These are phyloP conservation scores for Musca domestica DNA, from an alignment of 1,140 invertebrate species.

Conservation along the genomic window DNA sequence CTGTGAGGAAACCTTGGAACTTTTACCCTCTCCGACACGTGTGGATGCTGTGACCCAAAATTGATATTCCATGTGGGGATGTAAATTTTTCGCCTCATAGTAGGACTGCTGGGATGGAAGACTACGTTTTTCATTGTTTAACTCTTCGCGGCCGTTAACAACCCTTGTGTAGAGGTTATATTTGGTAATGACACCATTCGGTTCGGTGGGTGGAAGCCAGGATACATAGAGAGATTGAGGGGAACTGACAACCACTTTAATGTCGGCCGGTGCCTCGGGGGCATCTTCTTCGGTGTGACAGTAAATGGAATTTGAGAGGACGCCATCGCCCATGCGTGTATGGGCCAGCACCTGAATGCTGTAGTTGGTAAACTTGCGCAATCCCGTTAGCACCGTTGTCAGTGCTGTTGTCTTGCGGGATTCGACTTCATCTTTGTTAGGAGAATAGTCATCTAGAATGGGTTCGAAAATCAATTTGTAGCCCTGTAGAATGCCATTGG, in stretches of 20 bases:
- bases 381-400: conserved; percentile 64
- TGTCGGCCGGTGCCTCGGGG: conserved; percentile 74
- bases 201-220: conserved; percentile 73
- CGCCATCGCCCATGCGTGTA: conserved; percentile 79
- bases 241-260: conserved; percentile 77
- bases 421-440: conserved; percentile 62
- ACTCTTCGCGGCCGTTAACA: conserved; percentile 66
- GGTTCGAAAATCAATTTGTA: conserved; percentile 77
- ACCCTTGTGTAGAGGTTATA: conserved; percentile 76
- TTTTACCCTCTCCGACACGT: conserved; percentile 72
- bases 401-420: conserved; percentile 68
- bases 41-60: conserved; percentile 80
- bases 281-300: conserved; percentile 84
- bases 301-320: conserved; percentile 66
- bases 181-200: conserved; percentile 77
- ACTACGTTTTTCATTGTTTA: conserved; percentile 67
- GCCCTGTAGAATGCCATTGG: conserved; percentile 78
- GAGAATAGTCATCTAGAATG: conserved; percentile 55
- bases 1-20: conserved; percentile 66
- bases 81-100: conserved; percentile 67
- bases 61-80: conserved; percentile 76
- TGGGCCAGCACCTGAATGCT: conserved; percentile 79
- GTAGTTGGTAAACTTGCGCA: conserved; percentile 82
- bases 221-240: conserved; percentile 73
- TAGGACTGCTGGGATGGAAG: conserved; percentile 63